These are phyloP conservation scores for Hucho hucho DNA, from an alignment of 2,113 vertebrate genomes.

Conservation along the genomic window DNA sequence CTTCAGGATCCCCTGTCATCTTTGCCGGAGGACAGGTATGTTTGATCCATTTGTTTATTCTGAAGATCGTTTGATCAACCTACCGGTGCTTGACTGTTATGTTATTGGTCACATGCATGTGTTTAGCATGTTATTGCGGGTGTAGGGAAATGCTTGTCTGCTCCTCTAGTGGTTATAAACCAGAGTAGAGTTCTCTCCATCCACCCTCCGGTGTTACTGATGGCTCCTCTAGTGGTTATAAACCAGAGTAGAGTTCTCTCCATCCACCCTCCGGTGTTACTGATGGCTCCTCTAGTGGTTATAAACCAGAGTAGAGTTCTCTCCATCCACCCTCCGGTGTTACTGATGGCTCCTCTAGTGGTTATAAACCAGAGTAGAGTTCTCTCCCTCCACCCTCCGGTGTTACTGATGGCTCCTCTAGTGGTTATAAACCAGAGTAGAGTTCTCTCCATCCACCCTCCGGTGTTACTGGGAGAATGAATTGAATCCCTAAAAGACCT, in stretches of 20 bases:
- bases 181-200: conserved; percentile 4
- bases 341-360: not conserved
- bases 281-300: not conserved
- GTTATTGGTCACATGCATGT: conserved; percentile 12
- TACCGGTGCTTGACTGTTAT: not conserved
- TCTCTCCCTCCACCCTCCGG: conserved; percentile 21
- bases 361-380: not conserved
- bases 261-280: conserved; percentile 21
- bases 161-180: not conserved
- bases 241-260: not conserved
- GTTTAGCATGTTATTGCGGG: no score
- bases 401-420: not conserved
- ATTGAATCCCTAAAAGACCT: conserved; percentile 1
- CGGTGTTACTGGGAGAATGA: not conserved
- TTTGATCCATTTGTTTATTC: no score
- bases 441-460: no score
- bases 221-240: not conserved
- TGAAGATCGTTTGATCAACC: no score
- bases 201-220: conserved; percentile 20
- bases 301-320: not conserved
- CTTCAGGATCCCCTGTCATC: conserved; percentile 96
- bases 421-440: no score
- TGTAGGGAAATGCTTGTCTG: no score
- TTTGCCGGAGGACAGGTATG: conserved; percentile 97
- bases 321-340: conserved; percentile 19